A percentile compares a stretch with the other conserved stretches of the same genome.
Evolutionary conservation across 2,113 vertebrate genomes (phyloP).

Genomic region (Pachycephala philippinensis): DNA sequence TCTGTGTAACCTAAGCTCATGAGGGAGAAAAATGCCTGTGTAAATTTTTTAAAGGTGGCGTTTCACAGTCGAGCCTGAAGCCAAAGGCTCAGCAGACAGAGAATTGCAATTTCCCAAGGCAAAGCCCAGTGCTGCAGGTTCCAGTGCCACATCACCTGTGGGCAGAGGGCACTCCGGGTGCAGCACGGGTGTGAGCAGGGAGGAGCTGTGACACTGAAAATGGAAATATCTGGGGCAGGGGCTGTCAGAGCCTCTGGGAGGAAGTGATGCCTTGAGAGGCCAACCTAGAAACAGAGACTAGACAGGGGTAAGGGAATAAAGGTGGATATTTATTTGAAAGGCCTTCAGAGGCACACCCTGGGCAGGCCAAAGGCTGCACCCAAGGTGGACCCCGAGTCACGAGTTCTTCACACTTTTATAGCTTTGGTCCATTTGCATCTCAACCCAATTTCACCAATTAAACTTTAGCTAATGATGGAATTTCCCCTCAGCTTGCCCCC

Average conservation of each 20-base stretch:
- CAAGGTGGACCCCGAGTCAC: too few species aligned
- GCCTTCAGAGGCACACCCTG: too few species aligned
- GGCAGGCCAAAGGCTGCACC: too few species aligned
- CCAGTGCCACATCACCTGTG: not conserved
- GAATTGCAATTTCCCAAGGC: accelerated
- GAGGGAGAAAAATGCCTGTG: not conserved
- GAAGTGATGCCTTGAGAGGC: too few species aligned
- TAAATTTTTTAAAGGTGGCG: not conserved
- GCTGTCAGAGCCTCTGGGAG: not conserved
- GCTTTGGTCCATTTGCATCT: too few species aligned
- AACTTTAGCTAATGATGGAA: too few species aligned
- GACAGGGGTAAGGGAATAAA: too few species aligned
- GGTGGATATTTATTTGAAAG: too few species aligned
- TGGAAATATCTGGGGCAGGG: not conserved
- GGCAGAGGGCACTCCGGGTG: not conserved
- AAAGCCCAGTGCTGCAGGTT: accelerated
- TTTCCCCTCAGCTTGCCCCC: too few species aligned
- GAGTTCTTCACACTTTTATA: too few species aligned
- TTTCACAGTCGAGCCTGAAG: not conserved
- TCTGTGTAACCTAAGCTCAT: not conserved
- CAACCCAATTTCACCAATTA: too few species aligned
- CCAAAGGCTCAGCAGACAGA: not conserved
- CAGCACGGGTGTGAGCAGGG: not conserved
- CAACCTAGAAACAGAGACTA: too few species aligned
- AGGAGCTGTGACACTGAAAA: not conserved